Base-by-base conservation (phyloP, 2,797 vertebrate genomes). In the Clamator glandarius region DNA sequence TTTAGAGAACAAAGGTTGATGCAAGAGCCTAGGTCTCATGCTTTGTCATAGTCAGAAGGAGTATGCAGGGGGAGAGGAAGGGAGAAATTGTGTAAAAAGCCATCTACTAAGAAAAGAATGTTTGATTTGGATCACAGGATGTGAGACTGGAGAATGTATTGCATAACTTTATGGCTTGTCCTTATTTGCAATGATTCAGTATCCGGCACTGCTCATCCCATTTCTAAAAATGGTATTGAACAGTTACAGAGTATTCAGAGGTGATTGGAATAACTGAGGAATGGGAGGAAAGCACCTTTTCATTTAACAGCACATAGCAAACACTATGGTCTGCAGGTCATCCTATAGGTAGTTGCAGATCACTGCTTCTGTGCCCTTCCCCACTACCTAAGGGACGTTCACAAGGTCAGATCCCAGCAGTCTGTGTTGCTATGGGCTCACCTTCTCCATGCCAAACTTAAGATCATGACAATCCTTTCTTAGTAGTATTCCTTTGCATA, bases 51-150 rank as follows among this genome's bases (percentile, higher is more conserved):
- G 73, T 84, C 87, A 94, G 92, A 70, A 85, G 72, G 54, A 94
- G 64, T 33, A 89, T 36, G 55, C 36, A 86, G 35, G 25, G 54
- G 66, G 28, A 91, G 46, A 86, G 79, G 78, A 82, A 95, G 39
- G 57, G 64, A 86, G 80, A 92, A 87, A 91, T 95, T 96, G 95
- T 96, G 95, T 73, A 93, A 96, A 96, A 96, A 95, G 94, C 73
- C 76, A 81, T 96, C 92, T 95, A 96, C 93, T 93, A 88, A 94
- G 96, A 96, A 96, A 96, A 96, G 95, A 96, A 96, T 96, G 95
- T 96, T 96, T 96, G 92, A 96, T 94, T 96, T 96, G 96, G 96
- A 96, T 96, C 96, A 96, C 92, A 96, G 91, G 96, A 96, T 96
- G 73, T 93, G 95, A 96, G 94, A 90, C 91, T 93, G 91, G 94